Conservation (phyloP, 2,888 invertebrate genomes). For the Ichneumoninae sp. region DNA sequence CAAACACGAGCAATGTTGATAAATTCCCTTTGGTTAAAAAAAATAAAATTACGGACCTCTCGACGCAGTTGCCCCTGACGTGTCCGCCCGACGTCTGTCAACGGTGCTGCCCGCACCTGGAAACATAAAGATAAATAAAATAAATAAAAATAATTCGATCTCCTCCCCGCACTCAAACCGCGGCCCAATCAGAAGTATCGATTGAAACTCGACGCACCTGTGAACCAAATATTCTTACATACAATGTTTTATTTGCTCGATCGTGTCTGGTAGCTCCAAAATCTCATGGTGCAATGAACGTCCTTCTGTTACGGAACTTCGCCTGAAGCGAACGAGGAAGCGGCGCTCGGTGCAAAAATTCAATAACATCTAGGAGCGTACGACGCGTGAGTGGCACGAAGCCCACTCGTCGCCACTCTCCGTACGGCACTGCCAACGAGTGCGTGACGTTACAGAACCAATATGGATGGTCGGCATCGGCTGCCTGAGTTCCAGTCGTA, state of each 20-base stretch:
- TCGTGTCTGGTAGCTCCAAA: not conserved
- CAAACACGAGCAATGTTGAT: not conserved
- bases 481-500: slow-evolving; percentile 73
- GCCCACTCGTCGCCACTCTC: not conserved
- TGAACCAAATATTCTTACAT: not conserved
- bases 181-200: slow-evolving; percentile 4
- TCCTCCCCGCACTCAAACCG: not conserved
- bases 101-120: not conserved
- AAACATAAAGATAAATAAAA: slow-evolving; percentile 1
- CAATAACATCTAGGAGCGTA: slow-evolving; percentile 43
- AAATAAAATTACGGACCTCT: not conserved
- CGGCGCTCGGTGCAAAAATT: slow-evolving; percentile 27
- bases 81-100: slow-evolving; percentile 35
- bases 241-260: not conserved
- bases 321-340: slow-evolving; percentile 9
- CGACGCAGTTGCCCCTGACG: not conserved
- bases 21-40: not conserved
- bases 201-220: not conserved
- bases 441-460: slow-evolving; percentile 77
- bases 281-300: not conserved
- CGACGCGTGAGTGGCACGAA: slow-evolving; percentile 49
- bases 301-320: not conserved
- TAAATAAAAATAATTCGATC: not conserved
- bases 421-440: slow-evolving; percentile 54
- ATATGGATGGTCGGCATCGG: slow-evolving; percentile 82